A percentile compares a stretch with the other conserved stretches of the same genome.
Conservation (phyloP, 2,113 vertebrate genomes). For the Rhinoptilus africanus region DNA sequence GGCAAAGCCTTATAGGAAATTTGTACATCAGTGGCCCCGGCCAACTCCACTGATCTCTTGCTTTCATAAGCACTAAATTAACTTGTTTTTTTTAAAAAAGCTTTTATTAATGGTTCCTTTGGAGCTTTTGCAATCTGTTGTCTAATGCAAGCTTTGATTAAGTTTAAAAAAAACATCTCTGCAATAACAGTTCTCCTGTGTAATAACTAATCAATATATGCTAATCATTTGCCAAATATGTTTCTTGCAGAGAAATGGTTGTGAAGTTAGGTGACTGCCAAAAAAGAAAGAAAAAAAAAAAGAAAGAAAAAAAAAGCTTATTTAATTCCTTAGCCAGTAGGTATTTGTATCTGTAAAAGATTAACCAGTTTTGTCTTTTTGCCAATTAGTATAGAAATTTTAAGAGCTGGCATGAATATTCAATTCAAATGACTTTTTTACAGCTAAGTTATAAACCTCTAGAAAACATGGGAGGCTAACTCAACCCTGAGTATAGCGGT, state of each 20-base stretch:
- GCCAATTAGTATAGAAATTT: constrained; percentile 8
- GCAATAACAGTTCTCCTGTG: neutral
- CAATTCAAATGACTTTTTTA: neutral
- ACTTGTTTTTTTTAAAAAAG: neutral
- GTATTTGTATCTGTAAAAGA: neutral
- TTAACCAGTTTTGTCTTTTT: neutral
- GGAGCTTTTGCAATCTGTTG: constrained; percentile 17
- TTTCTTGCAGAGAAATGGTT: neutral
- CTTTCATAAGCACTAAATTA: constrained; percentile 11
- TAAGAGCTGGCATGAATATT: constrained; percentile 38
- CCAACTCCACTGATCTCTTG: neutral
- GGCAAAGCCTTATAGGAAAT: neutral
- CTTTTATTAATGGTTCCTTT: neutral
- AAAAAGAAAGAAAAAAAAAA: neutral
- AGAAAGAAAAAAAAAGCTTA: neutral
- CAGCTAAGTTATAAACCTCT: neutral
- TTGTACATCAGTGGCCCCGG: neutral
- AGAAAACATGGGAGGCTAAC: constrained; percentile 2
- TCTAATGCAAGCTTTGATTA: constrained; percentile 56
- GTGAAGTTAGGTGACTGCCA: neutral
- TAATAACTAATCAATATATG: constrained; percentile 42
- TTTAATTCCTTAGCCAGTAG: neutral
- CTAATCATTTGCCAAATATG: constrained; percentile 23
- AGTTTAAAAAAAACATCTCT: neutral
- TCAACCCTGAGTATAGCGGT: neutral